Percentiles rank a stretch among this genome's conserved stretches.
These are phyloP conservation scores for Calcarius lapponicus DNA, from an alignment of 2,797 vertebrate species.

Conservation along the genomic window DNA sequence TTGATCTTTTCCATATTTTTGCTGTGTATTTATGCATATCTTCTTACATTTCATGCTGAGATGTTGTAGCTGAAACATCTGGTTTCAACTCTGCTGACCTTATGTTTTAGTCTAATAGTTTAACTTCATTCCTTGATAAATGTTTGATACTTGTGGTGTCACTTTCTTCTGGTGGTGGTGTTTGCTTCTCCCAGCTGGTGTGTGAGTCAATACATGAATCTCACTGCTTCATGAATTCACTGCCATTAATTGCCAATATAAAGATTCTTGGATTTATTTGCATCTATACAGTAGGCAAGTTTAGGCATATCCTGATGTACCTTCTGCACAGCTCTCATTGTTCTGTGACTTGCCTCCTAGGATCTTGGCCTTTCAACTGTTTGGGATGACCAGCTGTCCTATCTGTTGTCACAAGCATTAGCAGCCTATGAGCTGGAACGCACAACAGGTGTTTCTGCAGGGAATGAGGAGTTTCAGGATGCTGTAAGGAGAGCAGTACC, in stretches of 20 bases:
- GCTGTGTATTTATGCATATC: background rate
- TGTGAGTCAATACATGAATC: background rate
- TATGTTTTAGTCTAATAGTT: background rate
- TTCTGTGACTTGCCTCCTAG: conserved; percentile 71
- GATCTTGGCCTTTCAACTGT: conserved; percentile 89
- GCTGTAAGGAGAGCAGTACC: conserved; percentile 91
- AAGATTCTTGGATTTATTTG: background rate
- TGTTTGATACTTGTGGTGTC: background rate
- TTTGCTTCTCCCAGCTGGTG: background rate
- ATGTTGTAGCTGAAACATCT: background rate
- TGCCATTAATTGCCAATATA: background rate
- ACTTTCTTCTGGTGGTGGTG: background rate
- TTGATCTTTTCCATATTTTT: background rate
- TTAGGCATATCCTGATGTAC: background rate
- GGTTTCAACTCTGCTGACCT: background rate
- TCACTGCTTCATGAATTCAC: background rate
- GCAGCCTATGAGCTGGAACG: conserved; percentile 94
- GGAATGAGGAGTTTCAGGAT: conserved; percentile 98
- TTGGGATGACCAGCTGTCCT: conserved; percentile 96
- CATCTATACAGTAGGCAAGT: background rate
- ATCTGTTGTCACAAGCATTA: conserved; percentile 91
- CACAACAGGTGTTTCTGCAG: conserved; percentile 87
- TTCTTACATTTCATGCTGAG: background rate
- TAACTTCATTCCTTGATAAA: background rate
- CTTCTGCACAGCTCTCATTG: background rate